Evolutionary conservation across 1,140 invertebrate species (phyloP).

Genomic region (Orchestia grillus): DNA sequence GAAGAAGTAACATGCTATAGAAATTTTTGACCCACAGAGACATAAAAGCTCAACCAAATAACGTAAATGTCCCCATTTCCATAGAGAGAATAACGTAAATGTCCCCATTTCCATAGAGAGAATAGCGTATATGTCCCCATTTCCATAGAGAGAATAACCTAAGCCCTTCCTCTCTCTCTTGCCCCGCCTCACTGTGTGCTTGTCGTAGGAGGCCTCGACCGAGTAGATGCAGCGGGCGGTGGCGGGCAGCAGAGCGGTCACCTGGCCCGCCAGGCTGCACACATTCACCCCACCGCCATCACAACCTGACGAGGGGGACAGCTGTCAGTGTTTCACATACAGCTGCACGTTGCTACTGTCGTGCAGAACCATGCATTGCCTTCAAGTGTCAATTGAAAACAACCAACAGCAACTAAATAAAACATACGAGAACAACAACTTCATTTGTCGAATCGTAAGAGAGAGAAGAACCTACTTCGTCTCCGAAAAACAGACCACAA

Average conservation of each 20-base stretch:
- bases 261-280: constrained; percentile 63
- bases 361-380: too few species aligned
- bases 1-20: not conserved
- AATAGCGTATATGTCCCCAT: not conserved
- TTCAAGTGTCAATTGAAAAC: too few species aligned
- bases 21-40: not conserved
- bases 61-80: not conserved
- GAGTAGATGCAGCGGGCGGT: constrained; percentile 64
- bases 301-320: not conserved
- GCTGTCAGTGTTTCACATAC: not conserved
- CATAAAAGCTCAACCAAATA: not conserved
- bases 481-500: not conserved
- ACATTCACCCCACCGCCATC: constrained; percentile 55
- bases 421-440: too few species aligned
- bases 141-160: not conserved
- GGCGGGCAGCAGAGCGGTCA: constrained; percentile 64
- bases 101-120: not conserved
- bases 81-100: not conserved
- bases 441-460: not conserved
- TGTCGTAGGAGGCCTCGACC: constrained; percentile 61
- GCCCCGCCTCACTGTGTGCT: constrained; percentile 60
- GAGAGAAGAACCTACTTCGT: not conserved
- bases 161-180: not conserved
- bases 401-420: too few species aligned
- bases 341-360: too few species aligned